Conservation (phyloP, 2,113 vertebrate genomes). For the Irena cyanogastra region DNA sequence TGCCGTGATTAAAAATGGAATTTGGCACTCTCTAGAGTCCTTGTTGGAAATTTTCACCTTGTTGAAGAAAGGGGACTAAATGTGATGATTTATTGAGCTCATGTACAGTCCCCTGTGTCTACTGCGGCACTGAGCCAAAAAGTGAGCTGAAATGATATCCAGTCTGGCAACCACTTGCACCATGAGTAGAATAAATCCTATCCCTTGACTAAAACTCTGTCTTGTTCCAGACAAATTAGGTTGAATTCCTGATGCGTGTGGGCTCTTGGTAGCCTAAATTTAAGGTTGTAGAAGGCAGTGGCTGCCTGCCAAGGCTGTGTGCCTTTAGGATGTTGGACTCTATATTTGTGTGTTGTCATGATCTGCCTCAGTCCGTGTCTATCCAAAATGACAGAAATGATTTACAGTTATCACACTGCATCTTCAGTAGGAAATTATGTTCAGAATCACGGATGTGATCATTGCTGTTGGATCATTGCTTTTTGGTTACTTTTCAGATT, state of each 20-base stretch:
- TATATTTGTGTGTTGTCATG: not conserved
- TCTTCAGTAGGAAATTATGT: not conserved
- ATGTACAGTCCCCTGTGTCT: not conserved
- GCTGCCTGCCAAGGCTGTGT: not conserved
- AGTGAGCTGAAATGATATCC: not conserved
- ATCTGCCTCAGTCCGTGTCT: not conserved
- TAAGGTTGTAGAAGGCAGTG: not conserved
- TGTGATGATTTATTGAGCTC: not conserved
- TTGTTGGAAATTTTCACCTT: slow-evolving; percentile 10
- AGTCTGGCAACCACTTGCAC: not conserved
- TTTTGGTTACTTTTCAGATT: not conserved
- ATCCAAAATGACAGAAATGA: not conserved
- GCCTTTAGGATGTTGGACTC: not conserved
- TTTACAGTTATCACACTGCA: not conserved
- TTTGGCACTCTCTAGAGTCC: not conserved
- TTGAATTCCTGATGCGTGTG: not conserved
- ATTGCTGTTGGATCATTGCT: not conserved
- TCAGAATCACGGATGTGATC: not conserved
- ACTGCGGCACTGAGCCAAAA: not conserved
- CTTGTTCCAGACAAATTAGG: not conserved
- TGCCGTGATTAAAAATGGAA: not conserved
- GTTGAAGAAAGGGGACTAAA: not conserved
- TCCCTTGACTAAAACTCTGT: not conserved
- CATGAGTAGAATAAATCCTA: not conserved
- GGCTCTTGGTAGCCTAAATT: not conserved